Conservation (phyloP, 2,888 invertebrate species). For the Molorchus minor region DNA sequence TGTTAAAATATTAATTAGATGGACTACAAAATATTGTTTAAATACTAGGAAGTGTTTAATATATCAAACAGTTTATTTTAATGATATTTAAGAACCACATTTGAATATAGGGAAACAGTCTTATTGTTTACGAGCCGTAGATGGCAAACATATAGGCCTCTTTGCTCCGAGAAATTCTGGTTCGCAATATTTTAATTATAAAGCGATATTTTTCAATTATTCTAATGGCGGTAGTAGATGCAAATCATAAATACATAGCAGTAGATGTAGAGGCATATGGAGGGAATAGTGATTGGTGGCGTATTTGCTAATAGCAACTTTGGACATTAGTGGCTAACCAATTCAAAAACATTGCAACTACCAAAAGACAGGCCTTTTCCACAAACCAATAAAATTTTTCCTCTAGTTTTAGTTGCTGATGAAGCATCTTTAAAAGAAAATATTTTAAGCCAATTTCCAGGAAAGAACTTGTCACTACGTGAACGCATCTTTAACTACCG, state of each 20-base stretch:
- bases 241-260: not conserved
- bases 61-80: too few species aligned
- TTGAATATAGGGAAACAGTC: too few species aligned
- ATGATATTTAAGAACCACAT: too few species aligned
- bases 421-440: constrained; percentile 9
- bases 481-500: constrained; percentile 1
- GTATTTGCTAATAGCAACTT: constrained; percentile 2
- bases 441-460: constrained; percentile 1
- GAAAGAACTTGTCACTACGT: not conserved
- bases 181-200: constrained; percentile 4
- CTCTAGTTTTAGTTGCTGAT: constrained; percentile 6
- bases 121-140: not conserved
- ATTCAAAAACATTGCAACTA: not conserved
- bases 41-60: too few species aligned
- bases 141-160: not conserved
- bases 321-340: not conserved
- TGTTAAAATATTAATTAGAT: too few species aligned
- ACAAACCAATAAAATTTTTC: not conserved
- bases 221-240: not conserved
- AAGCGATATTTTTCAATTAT: not conserved
- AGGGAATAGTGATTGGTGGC: constrained; percentile 1
- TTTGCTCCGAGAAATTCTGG: constrained; percentile 1
- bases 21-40: too few species aligned
- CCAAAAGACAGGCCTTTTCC: constrained; percentile 7
- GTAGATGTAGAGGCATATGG: not conserved